Base-by-base conservation (phyloP, 2,888 invertebrate genomes). In the Latheticus oryzae region DNA sequence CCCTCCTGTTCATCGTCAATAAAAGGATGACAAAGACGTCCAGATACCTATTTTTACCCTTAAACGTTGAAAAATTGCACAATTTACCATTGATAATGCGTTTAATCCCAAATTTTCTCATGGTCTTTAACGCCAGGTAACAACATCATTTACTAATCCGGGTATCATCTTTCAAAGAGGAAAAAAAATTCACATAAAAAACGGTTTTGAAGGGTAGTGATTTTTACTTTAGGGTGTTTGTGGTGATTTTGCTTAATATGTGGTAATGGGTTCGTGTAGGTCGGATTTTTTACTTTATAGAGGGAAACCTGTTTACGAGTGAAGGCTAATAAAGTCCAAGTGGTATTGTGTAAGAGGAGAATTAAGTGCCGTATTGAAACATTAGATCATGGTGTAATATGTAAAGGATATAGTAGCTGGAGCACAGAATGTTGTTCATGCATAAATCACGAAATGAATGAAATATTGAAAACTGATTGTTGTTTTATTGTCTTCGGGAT, bases 191-290 rank as follows among this genome's bases (percentile, higher is more conserved):
- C 35, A 24, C 45, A 53, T 23, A 53, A 53, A 53, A 53, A 53
- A 53, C 50, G 26, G 30, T 40, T 5, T n/a, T n/a, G 40, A 15
- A 30, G 50, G 13, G 7, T 26, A 26, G 15, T 17, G 19, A 4
- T 16, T 24, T 24, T 24, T 24, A 15, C 17, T 40, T 33, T 38
- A 24, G 61, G 63, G 66, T 70, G 73, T 76, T 76, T 76, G 76
- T 71, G 76, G 76, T 74, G 73, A 72, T 72, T 71, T 68, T 67
- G 71, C 72, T 73, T 76, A 76, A 77, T 77, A 73, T 75, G 76
- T 70, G 77, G 77, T 75, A 74, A 76, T 38, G 15, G 24, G 35
- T 45, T 24, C 26, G 45, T 45, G 45, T 38, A 13, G 50, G 38
- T 50, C 21, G 47, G 12, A 23, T 38, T 51, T 51, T 30, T 28